phyloP scores from a whole-genome alignment of 2,888 invertebrate genomes.

The Xestia ashworthii region DNA sequence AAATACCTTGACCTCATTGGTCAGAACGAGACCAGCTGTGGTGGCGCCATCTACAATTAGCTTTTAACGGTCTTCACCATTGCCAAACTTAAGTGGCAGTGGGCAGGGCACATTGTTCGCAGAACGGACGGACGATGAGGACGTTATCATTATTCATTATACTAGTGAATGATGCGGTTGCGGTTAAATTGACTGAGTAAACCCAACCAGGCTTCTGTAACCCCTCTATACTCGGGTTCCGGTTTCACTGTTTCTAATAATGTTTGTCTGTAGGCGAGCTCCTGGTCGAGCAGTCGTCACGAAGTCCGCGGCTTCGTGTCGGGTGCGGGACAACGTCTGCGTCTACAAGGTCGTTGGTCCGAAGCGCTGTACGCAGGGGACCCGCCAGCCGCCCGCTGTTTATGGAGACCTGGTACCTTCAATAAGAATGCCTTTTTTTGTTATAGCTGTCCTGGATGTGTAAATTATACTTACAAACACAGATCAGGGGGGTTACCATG shows the following conservation, averaged over 20 bases:
- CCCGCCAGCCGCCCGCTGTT: slow-evolving; percentile 93
- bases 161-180: neutral
- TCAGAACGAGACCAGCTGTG: no score
- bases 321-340: slow-evolving; percentile 89
- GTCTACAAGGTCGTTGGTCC: slow-evolving; percentile 95
- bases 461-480: no score
- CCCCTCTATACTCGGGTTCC: neutral
- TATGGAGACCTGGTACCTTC: slow-evolving; percentile 94
- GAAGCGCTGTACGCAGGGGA: slow-evolving; percentile 95
- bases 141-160: no score
- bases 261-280: slow-evolving; percentile 90
- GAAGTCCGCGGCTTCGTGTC: slow-evolving; percentile 94
- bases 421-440: neutral
- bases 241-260: neutral
- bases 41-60: no score
- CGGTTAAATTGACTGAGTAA: neutral
- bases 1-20: no score
- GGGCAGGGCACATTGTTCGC: no score
- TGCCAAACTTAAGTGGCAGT: no score
- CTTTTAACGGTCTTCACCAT: no score
- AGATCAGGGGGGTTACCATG: no score
- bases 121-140: no score
- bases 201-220: neutral
- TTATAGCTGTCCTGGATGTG: neutral
- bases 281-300: slow-evolving; percentile 95